A percentile compares a stretch with the other conserved stretches of the same genome.
Conservation (phyloP, 2,797 vertebrate species). For the Sardinella longiceps region DNA sequence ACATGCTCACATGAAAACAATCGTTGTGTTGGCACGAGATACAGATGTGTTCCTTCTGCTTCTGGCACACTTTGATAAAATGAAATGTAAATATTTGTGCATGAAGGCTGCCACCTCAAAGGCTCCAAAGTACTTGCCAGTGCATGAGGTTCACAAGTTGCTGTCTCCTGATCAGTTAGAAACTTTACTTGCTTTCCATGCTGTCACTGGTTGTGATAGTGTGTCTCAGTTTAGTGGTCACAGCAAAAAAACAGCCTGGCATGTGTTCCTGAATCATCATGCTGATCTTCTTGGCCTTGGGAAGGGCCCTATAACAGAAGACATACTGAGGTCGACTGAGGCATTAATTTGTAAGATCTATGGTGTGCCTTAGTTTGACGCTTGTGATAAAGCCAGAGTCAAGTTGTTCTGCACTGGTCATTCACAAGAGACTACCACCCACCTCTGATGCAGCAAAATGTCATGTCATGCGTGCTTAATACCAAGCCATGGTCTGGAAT, state of each 20-base stretch:
- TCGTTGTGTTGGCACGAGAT: background rate
- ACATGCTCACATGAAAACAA: background rate
- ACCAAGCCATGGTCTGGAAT: background rate
- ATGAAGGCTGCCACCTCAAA: background rate
- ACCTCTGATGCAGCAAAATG: background rate
- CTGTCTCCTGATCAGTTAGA: background rate
- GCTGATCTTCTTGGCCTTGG: too few species aligned
- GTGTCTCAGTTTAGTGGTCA: too few species aligned
- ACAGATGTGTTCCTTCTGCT: slow-evolving; percentile 1
- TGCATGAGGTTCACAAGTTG: slow-evolving; percentile 25
- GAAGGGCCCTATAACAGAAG: too few species aligned
- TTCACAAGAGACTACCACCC: background rate
- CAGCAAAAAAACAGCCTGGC: too few species aligned
- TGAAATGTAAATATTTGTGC: background rate
- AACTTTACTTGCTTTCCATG: too few species aligned
- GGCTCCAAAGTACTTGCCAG: slow-evolving; percentile 9
- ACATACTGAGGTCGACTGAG: too few species aligned
- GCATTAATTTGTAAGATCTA: too few species aligned
- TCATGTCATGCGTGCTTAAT: background rate
- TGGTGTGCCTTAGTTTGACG: background rate
- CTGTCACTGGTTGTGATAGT: too few species aligned
- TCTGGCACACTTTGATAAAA: background rate
- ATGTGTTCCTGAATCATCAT: too few species aligned
- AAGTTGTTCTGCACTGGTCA: background rate
- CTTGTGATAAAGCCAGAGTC: background rate